A percentile compares a stretch with the other conserved stretches of the same genome.
These are phyloP conservation scores for Dromas ardeola DNA, from an alignment of 2,113 vertebrate genomes.

Conservation along the genomic window DNA sequence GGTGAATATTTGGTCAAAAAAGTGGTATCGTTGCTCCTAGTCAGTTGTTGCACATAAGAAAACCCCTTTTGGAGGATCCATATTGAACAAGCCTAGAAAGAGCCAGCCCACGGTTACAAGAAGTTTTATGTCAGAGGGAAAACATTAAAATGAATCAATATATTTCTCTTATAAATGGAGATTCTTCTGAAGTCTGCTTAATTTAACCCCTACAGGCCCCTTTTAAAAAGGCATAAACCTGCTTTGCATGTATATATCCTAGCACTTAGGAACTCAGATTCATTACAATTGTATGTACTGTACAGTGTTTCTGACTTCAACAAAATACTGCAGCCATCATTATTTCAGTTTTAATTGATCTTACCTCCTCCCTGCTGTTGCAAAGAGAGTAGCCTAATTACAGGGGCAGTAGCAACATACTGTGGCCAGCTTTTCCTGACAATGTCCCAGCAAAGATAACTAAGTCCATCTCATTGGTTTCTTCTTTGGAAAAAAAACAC, in stretches of 20 bases:
- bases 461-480: not conserved
- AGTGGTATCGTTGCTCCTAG: not conserved
- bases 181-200: not conserved
- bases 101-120: not conserved
- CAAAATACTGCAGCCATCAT: slow-evolving; percentile 6
- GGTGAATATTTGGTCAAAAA: not conserved
- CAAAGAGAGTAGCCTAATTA: slow-evolving; percentile 47
- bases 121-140: not conserved
- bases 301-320: slow-evolving; percentile 41
- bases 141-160: not conserved
- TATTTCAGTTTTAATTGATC: slow-evolving; percentile 56
- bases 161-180: not conserved
- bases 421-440: not conserved
- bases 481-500: not conserved
- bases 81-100: not conserved
- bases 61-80: not conserved
- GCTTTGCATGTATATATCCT: not conserved
- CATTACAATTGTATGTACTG: slow-evolving; percentile 25
- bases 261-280: not conserved
- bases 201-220: not conserved
- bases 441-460: not conserved
- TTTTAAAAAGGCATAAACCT: slow-evolving; percentile 6
- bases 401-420: not conserved
- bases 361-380: slow-evolving; percentile 34
- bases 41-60: not conserved